Conservation (phyloP, 2,113 vertebrate genomes). For the Acanthisitta chloris region DNA sequence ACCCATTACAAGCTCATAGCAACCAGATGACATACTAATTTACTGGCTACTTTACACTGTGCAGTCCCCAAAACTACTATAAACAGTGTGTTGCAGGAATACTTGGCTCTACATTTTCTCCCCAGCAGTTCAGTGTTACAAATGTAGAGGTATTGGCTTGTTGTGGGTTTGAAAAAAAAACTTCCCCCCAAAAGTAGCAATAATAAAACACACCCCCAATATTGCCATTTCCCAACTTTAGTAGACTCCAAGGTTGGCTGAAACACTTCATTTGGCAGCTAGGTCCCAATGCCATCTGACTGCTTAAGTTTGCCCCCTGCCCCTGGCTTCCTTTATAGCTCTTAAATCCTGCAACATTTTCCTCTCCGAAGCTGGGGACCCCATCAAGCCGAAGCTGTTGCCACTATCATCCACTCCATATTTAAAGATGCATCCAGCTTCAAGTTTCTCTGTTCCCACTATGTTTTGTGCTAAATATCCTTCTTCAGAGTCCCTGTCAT, state of each 20-base stretch:
- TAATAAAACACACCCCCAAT: background rate
- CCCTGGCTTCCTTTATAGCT: background rate
- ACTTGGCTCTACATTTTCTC: constrained; percentile 25
- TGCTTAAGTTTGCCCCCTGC: background rate
- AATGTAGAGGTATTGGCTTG: background rate
- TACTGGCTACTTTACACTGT: constrained; percentile 40
- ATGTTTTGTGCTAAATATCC: background rate
- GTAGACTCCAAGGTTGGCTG: background rate
- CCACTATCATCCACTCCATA: background rate
- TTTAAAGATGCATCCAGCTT: background rate
- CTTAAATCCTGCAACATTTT: background rate
- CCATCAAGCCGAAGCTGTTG: background rate
- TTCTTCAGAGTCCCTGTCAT: background rate
- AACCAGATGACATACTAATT: constrained; percentile 32
- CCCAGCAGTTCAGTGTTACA: constrained; percentile 7
- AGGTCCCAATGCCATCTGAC: background rate
- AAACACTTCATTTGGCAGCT: background rate
- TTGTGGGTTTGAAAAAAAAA: no score
- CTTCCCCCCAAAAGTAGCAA: background rate
- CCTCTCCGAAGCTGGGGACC: background rate
- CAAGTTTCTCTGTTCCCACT: background rate
- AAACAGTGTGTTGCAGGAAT: constrained; percentile 9
- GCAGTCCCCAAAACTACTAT: constrained; percentile 21
- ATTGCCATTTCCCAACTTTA: background rate
- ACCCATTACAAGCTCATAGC: constrained; percentile 1